A percentile compares a stretch with the other conserved stretches of the same genome.
Evolutionary conservation across 2,797 vertebrate genomes (phyloP).

Genomic region (Neoniphon sammara): DNA sequence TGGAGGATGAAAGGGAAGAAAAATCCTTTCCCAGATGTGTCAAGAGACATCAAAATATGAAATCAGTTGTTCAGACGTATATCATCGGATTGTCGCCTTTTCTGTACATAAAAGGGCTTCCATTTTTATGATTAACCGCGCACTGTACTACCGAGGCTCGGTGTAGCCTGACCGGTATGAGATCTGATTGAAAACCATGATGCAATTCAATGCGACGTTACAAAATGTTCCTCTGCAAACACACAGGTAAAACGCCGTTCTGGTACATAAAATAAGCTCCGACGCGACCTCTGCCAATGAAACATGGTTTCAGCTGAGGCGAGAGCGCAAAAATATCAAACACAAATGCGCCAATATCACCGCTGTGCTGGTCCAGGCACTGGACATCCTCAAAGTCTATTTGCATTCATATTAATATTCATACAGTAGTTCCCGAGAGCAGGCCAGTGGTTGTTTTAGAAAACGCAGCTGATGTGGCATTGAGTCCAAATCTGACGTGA

Average conservation of each 20-base stretch:
- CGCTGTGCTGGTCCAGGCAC: slow-evolving; percentile 68
- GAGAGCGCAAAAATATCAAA: slow-evolving; percentile 49
- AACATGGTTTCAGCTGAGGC: slow-evolving; percentile 46
- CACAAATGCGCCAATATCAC: slow-evolving; percentile 68
- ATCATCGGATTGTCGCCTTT: slow-evolving; percentile 73
- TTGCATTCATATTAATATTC: slow-evolving; percentile 80
- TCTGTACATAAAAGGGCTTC: slow-evolving; percentile 80
- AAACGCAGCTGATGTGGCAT: slow-evolving; percentile 49
- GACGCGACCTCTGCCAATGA: slow-evolving; percentile 49
- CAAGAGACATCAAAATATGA: slow-evolving; percentile 68
- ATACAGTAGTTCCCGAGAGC: slow-evolving; percentile 72
- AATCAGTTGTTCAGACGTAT: slow-evolving; percentile 71
- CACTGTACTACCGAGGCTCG: slow-evolving; percentile 57
- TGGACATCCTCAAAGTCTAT: slow-evolving; percentile 72
- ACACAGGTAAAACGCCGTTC: slow-evolving; percentile 57
- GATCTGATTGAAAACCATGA: slow-evolving; percentile 72
- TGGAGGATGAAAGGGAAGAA: slow-evolving; percentile 50
- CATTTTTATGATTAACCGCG: slow-evolving; percentile 76
- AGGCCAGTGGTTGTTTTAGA: slow-evolving; percentile 61
- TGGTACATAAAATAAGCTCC: slow-evolving; percentile 33
- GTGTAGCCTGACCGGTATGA: slow-evolving; percentile 60
- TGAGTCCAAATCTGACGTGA: slow-evolving; percentile 63
- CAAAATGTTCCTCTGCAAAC: slow-evolving; percentile 66
- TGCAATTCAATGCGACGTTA: slow-evolving; percentile 81
- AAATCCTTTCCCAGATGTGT: slow-evolving; percentile 76